These are phyloP conservation scores for Gobiocypris rarus DNA, from an alignment of 2,113 vertebrate genomes.

Conservation along the genomic window DNA sequence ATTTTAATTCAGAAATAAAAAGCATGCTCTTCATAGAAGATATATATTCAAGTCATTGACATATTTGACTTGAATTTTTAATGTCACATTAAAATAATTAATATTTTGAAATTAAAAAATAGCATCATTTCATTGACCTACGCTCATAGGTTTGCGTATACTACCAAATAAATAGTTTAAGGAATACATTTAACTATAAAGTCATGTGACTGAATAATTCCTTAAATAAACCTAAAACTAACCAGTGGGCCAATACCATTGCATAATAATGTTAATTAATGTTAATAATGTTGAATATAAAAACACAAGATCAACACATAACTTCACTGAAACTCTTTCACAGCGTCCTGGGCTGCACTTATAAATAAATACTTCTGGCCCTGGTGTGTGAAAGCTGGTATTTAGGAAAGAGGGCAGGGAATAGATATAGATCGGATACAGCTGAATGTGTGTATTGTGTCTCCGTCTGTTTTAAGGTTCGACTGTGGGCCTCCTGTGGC, in stretches of 20 bases:
- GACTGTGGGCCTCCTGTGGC: constrained; percentile 43
- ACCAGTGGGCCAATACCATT: not conserved
- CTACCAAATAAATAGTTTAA: not conserved
- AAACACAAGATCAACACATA: not conserved
- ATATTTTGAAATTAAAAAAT: not conserved
- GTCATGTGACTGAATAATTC: not conserved
- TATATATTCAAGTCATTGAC: not conserved
- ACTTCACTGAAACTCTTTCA: not conserved
- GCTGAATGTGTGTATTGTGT: constrained; percentile 48
- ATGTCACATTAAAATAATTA: not conserved
- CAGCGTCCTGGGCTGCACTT: not conserved
- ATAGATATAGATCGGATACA: constrained; percentile 33
- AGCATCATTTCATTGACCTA: not conserved
- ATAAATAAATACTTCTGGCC: constrained; percentile 16
- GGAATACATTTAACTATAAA: not conserved
- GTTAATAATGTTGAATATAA: not conserved
- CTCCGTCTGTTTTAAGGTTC: constrained; percentile 42
- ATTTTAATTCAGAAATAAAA: not conserved
- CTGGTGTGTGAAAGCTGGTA: not conserved
- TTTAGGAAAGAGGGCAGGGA: constrained; percentile 11
- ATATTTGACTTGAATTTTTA: not conserved
- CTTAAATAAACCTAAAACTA: not conserved
- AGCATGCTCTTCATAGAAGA: not conserved
- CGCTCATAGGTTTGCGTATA: too few species aligned
- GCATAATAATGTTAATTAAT: not conserved